Evolutionary conservation across 2,113 vertebrate species (phyloP), one percentile per base, ranked within the genome.

Genomic region (Gadus chalcogrammus): DNA sequence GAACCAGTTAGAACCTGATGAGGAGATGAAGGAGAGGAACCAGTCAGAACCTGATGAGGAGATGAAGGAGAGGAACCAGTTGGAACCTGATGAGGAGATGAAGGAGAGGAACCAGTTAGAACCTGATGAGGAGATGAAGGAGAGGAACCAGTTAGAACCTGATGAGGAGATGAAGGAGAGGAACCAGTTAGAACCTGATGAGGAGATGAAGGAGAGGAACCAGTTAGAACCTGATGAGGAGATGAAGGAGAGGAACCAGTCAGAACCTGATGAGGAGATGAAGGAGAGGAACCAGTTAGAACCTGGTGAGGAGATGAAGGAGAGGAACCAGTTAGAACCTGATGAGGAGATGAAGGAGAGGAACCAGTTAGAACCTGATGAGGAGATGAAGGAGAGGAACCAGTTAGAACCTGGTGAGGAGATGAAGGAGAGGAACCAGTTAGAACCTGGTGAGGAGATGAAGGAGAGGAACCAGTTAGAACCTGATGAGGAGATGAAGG

Each of bases 21-120:
- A 22, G 15, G 75, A 66, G 71, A 75, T 81, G 77, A 20, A 20
- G 20, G 67, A 79, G 18, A 60, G 17, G 3, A 58, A 60, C 58
- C 24, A 2, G 24, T 24, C 2, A 24, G 24, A 24, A 24, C 24
- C 24, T 24, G 24, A 3, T 24, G 24, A 24, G 1, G 24, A 24
- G 24, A 24, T 24, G 24, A 24, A 24, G 24, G 24, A 24, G 8
- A 22, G 17, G 17, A 20, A 18, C 22, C n/a, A 1, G 9, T 20
- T 8, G 13, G 16, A 61, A 6, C 6, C n/a, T 20, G n/a, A 18
- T 61, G 59, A 9, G 22, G 59, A 22, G 6, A 60, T 18, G 16
- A 20, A 20, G 20, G 67, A 79, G n/a, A 60, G 17, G 17, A 58
- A 60, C 58, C 20, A 20, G 20, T 20, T 20, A 20, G 20, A 20